Base-by-base conservation (phyloP, 1,140 invertebrate species). In the Drosophila eugracilis region DNA sequence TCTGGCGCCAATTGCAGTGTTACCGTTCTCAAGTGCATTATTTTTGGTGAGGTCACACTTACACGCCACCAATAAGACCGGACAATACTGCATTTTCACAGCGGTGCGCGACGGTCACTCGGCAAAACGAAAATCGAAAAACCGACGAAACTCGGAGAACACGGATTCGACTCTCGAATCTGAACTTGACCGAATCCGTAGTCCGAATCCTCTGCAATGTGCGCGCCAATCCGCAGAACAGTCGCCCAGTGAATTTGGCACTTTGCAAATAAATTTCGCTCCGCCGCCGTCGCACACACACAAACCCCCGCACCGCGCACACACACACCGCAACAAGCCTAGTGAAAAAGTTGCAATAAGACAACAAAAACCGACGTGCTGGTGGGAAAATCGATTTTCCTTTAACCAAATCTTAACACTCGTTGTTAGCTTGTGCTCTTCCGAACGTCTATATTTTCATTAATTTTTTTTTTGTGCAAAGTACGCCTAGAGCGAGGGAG, bases 331-430 rank as follows among this genome's bases (percentile, higher is more conserved):
- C 19, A 19, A 42, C 10, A 42, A 21, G 62, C 42, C 32, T 22
- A 62, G 57, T 37, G 32, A 58, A 37, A 24, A 60, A 58, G 44
- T 30, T 28, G 60, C 57, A 62, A 48, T 37, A 45, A 63, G 30
- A 55, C 30, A 60, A 26, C 7, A 10, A 26, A 24, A 48, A 66
- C 28, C 32, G 36, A 14, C 36, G 58, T 41, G 54, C 14, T 26
- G 22, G 45, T 66, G 22, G 60, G 65, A 67, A 69, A 69, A 69
- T 67, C 65, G 59, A 67, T 50, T 65, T 63, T 50, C 63, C n/a
- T 24, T 24, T 32, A 57, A 28, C 28, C 22, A 42, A 60, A 62
- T 3, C 30, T 28, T 30, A 41, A 41, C 17, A 19, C 28, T 32
- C 30, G 42, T n/a, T 42, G 42, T 3, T 66, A 44, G 17, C 26